A percentile compares a stretch with the other conserved stretches of the same genome.
phyloP scores from a whole-genome alignment of 2,888 invertebrate species.

The Cylloceria caligata region DNA sequence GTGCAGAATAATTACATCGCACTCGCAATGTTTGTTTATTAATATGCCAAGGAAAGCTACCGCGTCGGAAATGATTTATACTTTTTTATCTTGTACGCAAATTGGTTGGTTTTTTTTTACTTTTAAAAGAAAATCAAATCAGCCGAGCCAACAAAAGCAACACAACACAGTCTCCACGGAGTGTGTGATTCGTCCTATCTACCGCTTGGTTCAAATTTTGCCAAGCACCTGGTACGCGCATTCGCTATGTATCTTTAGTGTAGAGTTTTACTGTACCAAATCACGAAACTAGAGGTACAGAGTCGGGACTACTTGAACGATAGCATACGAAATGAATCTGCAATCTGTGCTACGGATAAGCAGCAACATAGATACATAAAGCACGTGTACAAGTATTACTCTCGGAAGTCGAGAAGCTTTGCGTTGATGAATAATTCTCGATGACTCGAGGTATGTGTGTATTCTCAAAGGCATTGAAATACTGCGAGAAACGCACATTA shows the following conservation, averaged over 20 bases:
- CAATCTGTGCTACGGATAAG: slow-evolving; percentile 47
- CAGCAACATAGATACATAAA: background rate
- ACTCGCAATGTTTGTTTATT: too few species aligned
- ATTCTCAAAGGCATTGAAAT: slow-evolving; percentile 39
- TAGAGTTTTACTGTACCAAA: slow-evolving; percentile 19
- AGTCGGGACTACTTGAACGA: background rate
- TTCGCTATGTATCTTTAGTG: slow-evolving; percentile 8
- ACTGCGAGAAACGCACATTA: slow-evolving; percentile 30
- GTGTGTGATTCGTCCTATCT: slow-evolving; percentile 8
- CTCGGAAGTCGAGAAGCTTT: slow-evolving; percentile 44
- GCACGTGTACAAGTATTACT: background rate
- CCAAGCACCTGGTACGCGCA: background rate
- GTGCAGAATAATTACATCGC: too few species aligned
- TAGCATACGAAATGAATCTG: slow-evolving; percentile 41
- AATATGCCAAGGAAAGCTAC: slow-evolving; percentile 8
- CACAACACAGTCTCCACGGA: slow-evolving; percentile 4
- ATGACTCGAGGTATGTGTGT: slow-evolving; percentile 7
- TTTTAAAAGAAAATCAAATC: slow-evolving; percentile 7
- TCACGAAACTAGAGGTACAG: background rate
- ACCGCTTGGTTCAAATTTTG: slow-evolving; percentile 11
- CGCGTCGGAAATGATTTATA: slow-evolving; percentile 38
- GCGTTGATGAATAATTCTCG: slow-evolving; percentile 60
- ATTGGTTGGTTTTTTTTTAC: slow-evolving; percentile 12
- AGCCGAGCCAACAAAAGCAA: background rate
- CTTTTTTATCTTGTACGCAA: slow-evolving; percentile 15